A percentile compares a stretch with the other conserved stretches of the same genome.
Evolutionary conservation across 2,888 invertebrate genomes (phyloP).

Genomic region (Ecliptopera silaceata): DNA sequence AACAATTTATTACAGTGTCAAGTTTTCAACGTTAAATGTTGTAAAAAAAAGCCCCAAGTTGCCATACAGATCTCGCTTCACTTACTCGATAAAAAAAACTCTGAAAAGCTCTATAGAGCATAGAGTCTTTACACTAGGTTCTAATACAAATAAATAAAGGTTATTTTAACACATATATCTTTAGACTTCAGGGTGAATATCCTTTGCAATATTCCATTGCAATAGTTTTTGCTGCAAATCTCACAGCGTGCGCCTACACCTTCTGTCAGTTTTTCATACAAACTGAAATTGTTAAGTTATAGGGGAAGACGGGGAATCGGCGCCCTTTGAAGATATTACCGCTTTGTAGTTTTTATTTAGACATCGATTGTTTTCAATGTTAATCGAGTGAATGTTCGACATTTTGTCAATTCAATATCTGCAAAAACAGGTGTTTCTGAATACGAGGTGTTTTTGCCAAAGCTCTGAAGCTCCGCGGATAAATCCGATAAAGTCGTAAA

Average conservation of each 20-base stretch:
- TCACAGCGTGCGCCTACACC: conserved; percentile 17
- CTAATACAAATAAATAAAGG: background rate
- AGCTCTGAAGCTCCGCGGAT: conserved; percentile 1
- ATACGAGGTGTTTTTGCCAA: conserved; percentile 25
- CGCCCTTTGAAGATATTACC: conserved; percentile 40
- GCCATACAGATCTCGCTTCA: no score
- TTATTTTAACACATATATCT: background rate
- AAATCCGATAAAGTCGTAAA: background rate
- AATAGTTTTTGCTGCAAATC: conserved; percentile 42
- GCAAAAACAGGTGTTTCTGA: conserved; percentile 23
- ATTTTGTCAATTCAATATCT: conserved; percentile 11
- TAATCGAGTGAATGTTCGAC: conserved; percentile 35
- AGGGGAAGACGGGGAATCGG: conserved; percentile 45
- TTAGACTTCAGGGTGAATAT: background rate
- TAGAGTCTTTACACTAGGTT: no score
- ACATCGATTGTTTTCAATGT: conserved; percentile 54
- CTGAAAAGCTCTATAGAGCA: no score
- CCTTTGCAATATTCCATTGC: conserved; percentile 28
- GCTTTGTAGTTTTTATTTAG: conserved; percentile 52
- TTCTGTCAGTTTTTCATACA: conserved; percentile 46
- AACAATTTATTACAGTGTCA: no score
- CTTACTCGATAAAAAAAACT: no score
- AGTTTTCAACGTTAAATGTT: no score
- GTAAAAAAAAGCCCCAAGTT: no score
- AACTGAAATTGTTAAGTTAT: conserved; percentile 48